Evolutionary conservation across 2,797 vertebrate genomes (phyloP).

Genomic region (Sebastiscus tertius): DNA sequence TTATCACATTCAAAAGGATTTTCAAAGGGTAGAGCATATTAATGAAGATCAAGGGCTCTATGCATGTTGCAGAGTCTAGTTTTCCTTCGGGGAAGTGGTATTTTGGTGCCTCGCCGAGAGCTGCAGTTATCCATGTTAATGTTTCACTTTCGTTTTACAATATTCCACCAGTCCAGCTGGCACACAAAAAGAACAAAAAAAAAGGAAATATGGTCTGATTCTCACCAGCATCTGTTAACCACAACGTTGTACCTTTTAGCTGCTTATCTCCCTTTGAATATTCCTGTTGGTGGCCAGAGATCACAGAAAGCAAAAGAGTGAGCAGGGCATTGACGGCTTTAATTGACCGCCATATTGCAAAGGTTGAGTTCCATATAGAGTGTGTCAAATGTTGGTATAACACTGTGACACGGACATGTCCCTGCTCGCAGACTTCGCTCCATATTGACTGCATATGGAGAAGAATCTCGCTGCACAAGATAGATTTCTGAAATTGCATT

Average conservation of each 20-base stretch:
- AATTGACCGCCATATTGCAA: not conserved
- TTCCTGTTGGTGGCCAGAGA: not conserved
- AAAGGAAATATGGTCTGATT: not conserved
- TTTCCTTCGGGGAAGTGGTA: not conserved
- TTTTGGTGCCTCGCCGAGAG: not conserved
- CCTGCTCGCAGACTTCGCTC: not conserved
- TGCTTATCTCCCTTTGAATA: not conserved
- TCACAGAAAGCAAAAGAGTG: not conserved
- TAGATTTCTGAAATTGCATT: not conserved
- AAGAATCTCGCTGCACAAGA: not conserved
- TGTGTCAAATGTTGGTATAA: not conserved
- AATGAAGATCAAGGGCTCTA: not conserved
- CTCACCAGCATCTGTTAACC: not conserved
- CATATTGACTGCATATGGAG: not conserved
- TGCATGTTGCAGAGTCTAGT: not conserved
- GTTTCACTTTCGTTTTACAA: not conserved
- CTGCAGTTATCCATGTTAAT: not conserved
- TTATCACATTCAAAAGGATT: not conserved
- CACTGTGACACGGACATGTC: not conserved
- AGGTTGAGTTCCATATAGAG: not conserved
- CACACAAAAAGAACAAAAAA: not conserved
- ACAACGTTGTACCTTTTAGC: not conserved
- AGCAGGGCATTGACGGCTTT: not conserved
- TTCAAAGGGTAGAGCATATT: not conserved
- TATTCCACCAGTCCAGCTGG: not conserved